A percentile compares a stretch with the other conserved stretches of the same genome.
These are phyloP conservation scores for Erynnis tages DNA, from an alignment of 2,888 invertebrate species.

Conservation along the genomic window DNA sequence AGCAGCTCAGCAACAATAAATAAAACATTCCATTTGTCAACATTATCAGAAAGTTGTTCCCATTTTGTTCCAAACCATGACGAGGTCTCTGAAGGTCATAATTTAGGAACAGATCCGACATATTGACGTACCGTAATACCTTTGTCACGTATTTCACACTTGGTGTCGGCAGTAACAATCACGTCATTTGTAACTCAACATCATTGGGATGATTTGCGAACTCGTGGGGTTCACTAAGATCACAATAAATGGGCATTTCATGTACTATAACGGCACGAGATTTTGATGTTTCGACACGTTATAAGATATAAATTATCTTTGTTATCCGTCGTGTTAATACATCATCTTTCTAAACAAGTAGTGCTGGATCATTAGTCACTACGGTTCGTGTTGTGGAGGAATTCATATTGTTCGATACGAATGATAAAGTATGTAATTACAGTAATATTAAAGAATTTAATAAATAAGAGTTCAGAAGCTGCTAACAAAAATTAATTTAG, in stretches of 20 bases:
- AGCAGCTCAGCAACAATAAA: neutral
- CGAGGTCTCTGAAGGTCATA: neutral
- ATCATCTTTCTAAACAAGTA: neutral
- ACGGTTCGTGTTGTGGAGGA: no score
- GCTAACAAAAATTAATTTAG: no score
- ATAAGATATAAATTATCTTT: neutral
- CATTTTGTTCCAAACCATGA: conserved; percentile 18
- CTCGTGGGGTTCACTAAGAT: conserved; percentile 31
- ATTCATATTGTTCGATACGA: no score
- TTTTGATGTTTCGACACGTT: neutral
- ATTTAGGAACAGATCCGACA: conserved; percentile 9
- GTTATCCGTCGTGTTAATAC: neutral
- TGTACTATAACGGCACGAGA: conserved; percentile 15
- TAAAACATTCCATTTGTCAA: neutral
- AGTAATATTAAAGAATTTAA: no score
- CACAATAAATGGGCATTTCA: conserved; percentile 22
- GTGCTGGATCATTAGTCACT: no score
- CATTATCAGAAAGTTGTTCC: neutral
- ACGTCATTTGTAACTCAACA: conserved; percentile 25
- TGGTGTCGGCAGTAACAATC: conserved; percentile 19
- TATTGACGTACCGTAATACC: conserved; percentile 13
- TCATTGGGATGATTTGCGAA: conserved; percentile 27
- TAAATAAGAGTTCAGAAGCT: no score
- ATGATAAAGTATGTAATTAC: no score
- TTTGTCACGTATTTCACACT: conserved; percentile 23